Percentiles rank a stretch among this genome's conserved stretches.
These are phyloP conservation scores for Brachylomia viminalis DNA, from an alignment of 2,888 invertebrate genomes.

Conservation along the genomic window DNA sequence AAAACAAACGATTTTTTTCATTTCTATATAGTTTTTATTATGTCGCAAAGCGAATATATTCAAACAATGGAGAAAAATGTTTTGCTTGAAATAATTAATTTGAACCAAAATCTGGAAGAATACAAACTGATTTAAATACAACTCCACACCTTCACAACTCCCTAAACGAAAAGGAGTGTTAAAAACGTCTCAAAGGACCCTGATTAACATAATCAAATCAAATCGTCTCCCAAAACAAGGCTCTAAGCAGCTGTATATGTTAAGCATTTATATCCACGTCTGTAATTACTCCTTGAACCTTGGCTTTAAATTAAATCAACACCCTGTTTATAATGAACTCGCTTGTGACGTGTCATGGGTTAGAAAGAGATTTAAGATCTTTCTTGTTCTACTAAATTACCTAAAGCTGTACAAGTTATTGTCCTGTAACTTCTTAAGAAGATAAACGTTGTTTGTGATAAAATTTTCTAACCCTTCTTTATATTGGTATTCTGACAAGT, in stretches of 20 bases:
- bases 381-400: slow-evolving; percentile 35
- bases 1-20: not conserved
- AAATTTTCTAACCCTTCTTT: slow-evolving; percentile 29
- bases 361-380: slow-evolving; percentile 15
- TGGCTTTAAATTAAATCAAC: slow-evolving; percentile 68
- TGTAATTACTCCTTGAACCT: slow-evolving; percentile 65
- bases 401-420: slow-evolving; percentile 32
- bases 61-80: not conserved
- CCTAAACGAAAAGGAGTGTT: slow-evolving; percentile 5
- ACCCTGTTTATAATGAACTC: slow-evolving; percentile 67
- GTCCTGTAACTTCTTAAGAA: slow-evolving; percentile 37
- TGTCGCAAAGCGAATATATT: not conserved
- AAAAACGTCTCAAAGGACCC: slow-evolving; percentile 18
- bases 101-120: not conserved
- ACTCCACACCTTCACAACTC: slow-evolving; percentile 6
- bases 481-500: slow-evolving; percentile 1
- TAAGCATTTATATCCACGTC: slow-evolving; percentile 52
- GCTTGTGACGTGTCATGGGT: slow-evolving; percentile 43
- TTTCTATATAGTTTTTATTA: not conserved
- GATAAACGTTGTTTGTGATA: slow-evolving; percentile 27
- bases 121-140: slow-evolving; percentile 12
- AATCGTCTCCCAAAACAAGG: slow-evolving; percentile 40
- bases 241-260: slow-evolving; percentile 39
- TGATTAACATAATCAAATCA: slow-evolving; percentile 53
- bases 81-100: not conserved